Conservation (phyloP, 2,113 vertebrate species). For the Mus musculus region DNA sequence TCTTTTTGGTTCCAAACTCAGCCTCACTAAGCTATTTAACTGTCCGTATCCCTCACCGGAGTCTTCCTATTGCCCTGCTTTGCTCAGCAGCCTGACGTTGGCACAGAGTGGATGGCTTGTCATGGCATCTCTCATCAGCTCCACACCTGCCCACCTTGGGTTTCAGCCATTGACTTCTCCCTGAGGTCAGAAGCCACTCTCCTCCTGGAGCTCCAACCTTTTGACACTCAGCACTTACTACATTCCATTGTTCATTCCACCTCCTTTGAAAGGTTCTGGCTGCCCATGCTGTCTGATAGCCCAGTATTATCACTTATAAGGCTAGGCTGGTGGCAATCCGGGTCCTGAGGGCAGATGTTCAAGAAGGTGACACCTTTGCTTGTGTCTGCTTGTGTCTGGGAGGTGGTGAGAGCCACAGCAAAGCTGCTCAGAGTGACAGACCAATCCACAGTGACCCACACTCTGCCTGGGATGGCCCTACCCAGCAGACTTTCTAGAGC, state of each 20-base stretch:
- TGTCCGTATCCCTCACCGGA: background rate
- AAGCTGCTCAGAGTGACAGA: background rate
- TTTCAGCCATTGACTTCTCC: background rate
- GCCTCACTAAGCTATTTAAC: background rate
- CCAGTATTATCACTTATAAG: background rate
- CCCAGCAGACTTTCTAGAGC: background rate
- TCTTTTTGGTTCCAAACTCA: background rate
- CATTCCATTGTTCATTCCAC: background rate
- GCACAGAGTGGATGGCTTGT: background rate
- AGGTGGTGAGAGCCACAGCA: background rate
- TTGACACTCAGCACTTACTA: background rate
- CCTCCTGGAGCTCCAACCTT: background rate
- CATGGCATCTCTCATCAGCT: conserved; percentile 49
- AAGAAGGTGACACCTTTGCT: background rate
- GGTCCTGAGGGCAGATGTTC: background rate
- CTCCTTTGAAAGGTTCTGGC: background rate
- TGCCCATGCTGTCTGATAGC: rapidly evolving
- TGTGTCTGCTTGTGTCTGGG: background rate
- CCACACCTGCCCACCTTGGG: conserved; percentile 21
- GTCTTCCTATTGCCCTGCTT: background rate
- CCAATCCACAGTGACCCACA: background rate
- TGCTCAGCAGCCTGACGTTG: background rate
- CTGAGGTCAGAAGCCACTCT: background rate
- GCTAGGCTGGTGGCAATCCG: background rate
- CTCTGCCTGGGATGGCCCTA: rapidly evolving